Conservation (phyloP, 2,113 vertebrate genomes). For the Sinocyclocheilus anshuiensis region DNA sequence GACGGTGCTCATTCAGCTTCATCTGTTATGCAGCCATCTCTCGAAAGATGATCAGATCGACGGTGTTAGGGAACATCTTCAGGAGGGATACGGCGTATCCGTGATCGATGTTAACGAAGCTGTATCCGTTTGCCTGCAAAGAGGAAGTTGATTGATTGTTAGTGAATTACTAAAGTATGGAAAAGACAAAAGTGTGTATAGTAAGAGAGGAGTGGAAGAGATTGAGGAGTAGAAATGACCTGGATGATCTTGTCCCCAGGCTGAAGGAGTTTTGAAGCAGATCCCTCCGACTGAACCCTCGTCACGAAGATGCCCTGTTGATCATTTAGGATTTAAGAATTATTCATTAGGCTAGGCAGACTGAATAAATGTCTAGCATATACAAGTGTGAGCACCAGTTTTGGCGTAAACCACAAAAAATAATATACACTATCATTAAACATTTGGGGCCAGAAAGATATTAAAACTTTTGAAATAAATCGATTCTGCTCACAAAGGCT, state of each 20-base stretch:
- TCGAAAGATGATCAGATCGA: slow-evolving; percentile 91
- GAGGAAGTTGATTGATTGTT: slow-evolving; percentile 13
- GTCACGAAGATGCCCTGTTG: slow-evolving; percentile 96
- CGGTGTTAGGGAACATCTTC: slow-evolving; percentile 93
- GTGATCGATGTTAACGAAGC: slow-evolving; percentile 96
- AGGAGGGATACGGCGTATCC: slow-evolving; percentile 93
- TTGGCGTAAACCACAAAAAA: too few species aligned
- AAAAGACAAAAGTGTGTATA: background rate
- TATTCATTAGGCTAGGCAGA: background rate
- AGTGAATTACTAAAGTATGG: background rate
- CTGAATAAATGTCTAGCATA: background rate
- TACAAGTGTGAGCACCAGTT: background rate
- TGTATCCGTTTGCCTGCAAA: slow-evolving; percentile 88
- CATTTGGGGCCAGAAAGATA: too few species aligned
- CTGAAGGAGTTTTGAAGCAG: slow-evolving; percentile 91
- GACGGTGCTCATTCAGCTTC: slow-evolving; percentile 59
- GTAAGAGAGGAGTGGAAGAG: background rate
- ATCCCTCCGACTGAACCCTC: slow-evolving; percentile 93
- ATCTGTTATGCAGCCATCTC: slow-evolving; percentile 83
- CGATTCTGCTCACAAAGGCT: background rate
- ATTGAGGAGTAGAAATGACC: slow-evolving; percentile 66
- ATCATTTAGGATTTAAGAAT: slow-evolving; percentile 10
- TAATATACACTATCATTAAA: too few species aligned
- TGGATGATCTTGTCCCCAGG: slow-evolving; percentile 95
- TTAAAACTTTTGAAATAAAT: too few species aligned